Base-by-base conservation (phyloP, 2,888 invertebrate genomes). In the Campoletis raptor region DNA sequence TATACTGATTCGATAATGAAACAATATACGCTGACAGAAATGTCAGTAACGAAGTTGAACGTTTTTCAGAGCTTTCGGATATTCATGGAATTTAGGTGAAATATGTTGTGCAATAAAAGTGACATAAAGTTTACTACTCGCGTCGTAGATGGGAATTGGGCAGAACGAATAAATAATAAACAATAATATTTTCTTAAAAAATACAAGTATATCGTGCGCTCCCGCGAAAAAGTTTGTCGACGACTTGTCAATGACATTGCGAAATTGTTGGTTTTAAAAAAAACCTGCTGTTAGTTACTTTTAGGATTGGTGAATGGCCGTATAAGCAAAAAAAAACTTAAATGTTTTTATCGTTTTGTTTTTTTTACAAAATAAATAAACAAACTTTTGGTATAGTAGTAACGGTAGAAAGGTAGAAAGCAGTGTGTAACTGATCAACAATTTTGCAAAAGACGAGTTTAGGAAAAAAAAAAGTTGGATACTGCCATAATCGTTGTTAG, bases 341-440 rank as follows among this genome's bases (percentile, higher is more conserved):
- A 8, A 42, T 36, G n/a, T n/a, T n/a, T n/a, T 52, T 77, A 36
- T 72, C n/a, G n/a, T 81, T 0, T 18, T 57, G 3, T 54, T 30
- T 52, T 66, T 36, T 77, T 30, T 12, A 36, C 21, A 57, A 40
- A 72, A 52, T 66, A 81, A 30, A 30, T 30, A 30, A 30, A 48
- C n/a, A 37, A 36, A n/a, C 52, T 37, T 21, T 78, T 37, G 10
- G n/a, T 64, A 66, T 64, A 52, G 30, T 36, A 36, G 74, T 82
- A 86, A 87, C 88, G 81, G 82, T 81, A 87, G 79, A 87, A 85
- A 79, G 69, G 72, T 88, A 77, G 77, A 83, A 76, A 78, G 73
- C 37, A 73, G 67, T 72, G 37, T 15, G n/a, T 66, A 79, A 84
- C 21, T 45, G 37, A 84, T 81, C 82, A 79, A 82, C 78, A 81